Conservation (phyloP, 2,888 invertebrate genomes). For the Athripsodes cinereus region DNA sequence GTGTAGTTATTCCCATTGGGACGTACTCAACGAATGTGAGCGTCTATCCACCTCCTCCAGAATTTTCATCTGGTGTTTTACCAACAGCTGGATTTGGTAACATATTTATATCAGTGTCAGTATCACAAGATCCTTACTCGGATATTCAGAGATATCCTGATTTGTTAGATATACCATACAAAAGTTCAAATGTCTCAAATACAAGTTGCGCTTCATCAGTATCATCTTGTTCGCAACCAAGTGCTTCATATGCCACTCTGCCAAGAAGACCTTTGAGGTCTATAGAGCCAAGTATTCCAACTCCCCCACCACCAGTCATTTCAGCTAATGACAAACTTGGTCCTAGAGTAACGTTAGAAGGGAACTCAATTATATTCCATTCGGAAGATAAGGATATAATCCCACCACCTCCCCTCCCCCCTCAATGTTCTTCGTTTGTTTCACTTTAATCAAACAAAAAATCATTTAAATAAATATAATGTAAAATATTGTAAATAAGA, state of each 20-base stretch:
- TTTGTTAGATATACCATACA: slow-evolving; percentile 59
- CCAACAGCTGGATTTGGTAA: slow-evolving; percentile 57
- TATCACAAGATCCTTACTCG: slow-evolving; percentile 59
- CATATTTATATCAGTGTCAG: slow-evolving; percentile 67
- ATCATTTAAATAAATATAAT: background rate
- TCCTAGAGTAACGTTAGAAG: slow-evolving; percentile 25
- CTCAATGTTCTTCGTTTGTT: slow-evolving; percentile 22
- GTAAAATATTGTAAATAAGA: slow-evolving; percentile 15
- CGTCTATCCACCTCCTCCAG: slow-evolving; percentile 51
- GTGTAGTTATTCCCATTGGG: slow-evolving; percentile 41
- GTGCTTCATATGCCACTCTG: slow-evolving; percentile 43
- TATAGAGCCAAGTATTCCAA: slow-evolving; percentile 7
- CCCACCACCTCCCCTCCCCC: slow-evolving; percentile 19
- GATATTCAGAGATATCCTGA: slow-evolving; percentile 63
- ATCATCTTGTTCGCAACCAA: slow-evolving; percentile 31
- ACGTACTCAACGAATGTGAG: slow-evolving; percentile 31
- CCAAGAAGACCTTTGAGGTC: slow-evolving; percentile 41
- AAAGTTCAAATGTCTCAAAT: slow-evolving; percentile 44
- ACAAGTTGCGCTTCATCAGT: slow-evolving; percentile 17
- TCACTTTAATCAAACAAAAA: slow-evolving; percentile 13
- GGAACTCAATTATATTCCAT: slow-evolving; percentile 24
- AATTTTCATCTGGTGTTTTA: slow-evolving; percentile 49
- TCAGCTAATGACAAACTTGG: slow-evolving; percentile 25
- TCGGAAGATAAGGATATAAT: slow-evolving; percentile 22
- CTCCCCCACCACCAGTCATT: background rate